Evolutionary conservation across 2,113 vertebrate genomes (phyloP), one percentile per base, ranked within the genome.

Genomic region (Dipodomys ordii): DNA sequence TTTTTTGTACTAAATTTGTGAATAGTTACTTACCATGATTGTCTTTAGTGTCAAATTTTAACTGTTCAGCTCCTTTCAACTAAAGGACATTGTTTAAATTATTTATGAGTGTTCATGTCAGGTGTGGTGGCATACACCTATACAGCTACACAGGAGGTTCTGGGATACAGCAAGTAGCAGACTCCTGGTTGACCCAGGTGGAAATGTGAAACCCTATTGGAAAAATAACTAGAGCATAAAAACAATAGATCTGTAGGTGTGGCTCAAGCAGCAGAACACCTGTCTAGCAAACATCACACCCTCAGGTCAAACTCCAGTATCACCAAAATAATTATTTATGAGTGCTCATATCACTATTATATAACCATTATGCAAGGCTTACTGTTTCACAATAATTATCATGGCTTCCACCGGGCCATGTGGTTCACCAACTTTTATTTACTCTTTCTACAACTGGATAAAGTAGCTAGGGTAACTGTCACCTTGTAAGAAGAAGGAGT

Each of bases 11-110:
- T 64, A 46, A 76, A 4, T 60, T 49, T 64, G 22, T 28, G 10
- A 57, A 19, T 62, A n/a, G 49, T 71, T 76, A 53, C 74, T 23
- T 12, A 82, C 65, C 32, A 1, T 65, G 88, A 57, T 22, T 53
- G 64, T 46, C 12, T 18, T 44, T 32, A 46, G 19, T 81, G 60
- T 93, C 76, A 83, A 49, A 19, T 46, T 85, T 73, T 78, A 67
- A 28, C 72, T 71, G 27, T 78, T 88, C 57, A 86, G n/a, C 35
- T 91, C 57, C 16, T 83, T 79, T 44, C 7, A 49, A 71, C 9
- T 44, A 10, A 44, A 93, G 25, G 74, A 72, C 77, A 82, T 32
- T 67, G 71, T 46, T 90, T 78, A 57, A 93, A 72, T 83, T 78
- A 69, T 73, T 91, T 69, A 89, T 64, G 22, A 73, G 5, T 69